Evolutionary conservation across 2,888 invertebrate species (phyloP).

Genomic region (Lochmaea capreae): DNA sequence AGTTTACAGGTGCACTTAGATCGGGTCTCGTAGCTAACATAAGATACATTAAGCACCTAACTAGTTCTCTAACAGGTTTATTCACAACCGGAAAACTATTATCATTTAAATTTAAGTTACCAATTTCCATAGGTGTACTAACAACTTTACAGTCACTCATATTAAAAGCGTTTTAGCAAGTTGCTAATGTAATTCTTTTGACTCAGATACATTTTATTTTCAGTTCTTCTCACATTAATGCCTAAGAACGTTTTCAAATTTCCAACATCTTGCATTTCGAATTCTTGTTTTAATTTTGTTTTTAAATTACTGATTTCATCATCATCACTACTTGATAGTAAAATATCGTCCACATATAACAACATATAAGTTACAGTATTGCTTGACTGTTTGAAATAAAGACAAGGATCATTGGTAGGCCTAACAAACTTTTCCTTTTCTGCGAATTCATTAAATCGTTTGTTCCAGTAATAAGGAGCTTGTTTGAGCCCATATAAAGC

Average conservation of each 20-base stretch:
- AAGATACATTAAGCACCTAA: neutral
- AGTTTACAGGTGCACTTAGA: no score
- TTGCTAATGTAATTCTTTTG: conserved; percentile 49
- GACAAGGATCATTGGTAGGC: conserved; percentile 50
- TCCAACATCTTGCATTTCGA: conserved; percentile 53
- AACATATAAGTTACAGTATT: conserved; percentile 41
- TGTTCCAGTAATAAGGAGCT: conserved; percentile 53
- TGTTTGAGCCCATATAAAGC: conserved; percentile 56
- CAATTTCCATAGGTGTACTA: conserved; percentile 12
- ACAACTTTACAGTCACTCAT: conserved; percentile 50
- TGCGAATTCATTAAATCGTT: conserved; percentile 45
- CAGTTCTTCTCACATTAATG: conserved; percentile 47
- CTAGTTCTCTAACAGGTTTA: conserved; percentile 20
- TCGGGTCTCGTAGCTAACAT: no score
- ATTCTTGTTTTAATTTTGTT: conserved; percentile 44
- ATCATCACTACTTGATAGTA: conserved; percentile 45
- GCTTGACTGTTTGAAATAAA: conserved; percentile 42
- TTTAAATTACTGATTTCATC: conserved; percentile 43
- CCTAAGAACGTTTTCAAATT: conserved; percentile 47
- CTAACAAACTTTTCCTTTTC: conserved; percentile 42
- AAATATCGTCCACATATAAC: conserved; percentile 54
- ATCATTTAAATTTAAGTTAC: conserved; percentile 15
- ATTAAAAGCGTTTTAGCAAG: conserved; percentile 48
- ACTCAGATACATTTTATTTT: conserved; percentile 45
- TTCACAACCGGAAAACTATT: conserved; percentile 1